These are phyloP conservation scores for Odontomyia ornata DNA, from an alignment of 2,888 invertebrate species.

Conservation along the genomic window DNA sequence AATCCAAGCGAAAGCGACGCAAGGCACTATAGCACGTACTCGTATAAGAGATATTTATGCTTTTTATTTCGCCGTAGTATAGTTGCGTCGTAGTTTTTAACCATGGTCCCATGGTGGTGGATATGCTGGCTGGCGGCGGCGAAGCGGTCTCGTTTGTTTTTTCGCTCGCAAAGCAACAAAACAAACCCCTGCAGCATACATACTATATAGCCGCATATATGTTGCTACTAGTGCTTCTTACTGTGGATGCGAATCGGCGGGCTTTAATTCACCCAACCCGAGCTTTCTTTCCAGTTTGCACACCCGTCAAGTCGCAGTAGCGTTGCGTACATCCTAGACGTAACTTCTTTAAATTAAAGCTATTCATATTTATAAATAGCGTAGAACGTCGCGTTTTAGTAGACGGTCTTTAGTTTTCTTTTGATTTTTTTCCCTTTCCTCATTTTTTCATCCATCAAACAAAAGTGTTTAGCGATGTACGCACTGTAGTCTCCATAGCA, in stretches of 20 bases:
- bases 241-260: slow-evolving; percentile 2
- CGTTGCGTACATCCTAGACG: slow-evolving; percentile 43
- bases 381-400: slow-evolving; percentile 38
- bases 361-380: slow-evolving; percentile 21
- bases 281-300: slow-evolving; percentile 38
- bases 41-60: slow-evolving; percentile 8
- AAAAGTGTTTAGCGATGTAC: slow-evolving; percentile 36
- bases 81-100: slow-evolving; percentile 15
- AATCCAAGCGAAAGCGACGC: too few species aligned
- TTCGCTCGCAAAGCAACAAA: neutral
- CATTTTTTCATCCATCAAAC: neutral
- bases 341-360: slow-evolving; percentile 4
- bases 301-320: slow-evolving; percentile 21
- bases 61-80: slow-evolving; percentile 10
- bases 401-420: slow-evolving; percentile 37
- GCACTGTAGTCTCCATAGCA: slow-evolving; percentile 7
- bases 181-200: neutral
- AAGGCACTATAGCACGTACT: neutral
- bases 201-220: neutral
- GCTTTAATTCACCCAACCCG: neutral
- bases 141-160: neutral
- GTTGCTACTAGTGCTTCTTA: neutral
- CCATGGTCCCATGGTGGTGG: neutral
- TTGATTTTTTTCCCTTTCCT: neutral
- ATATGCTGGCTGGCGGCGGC: slow-evolving; percentile 5